A percentile compares a stretch with the other conserved stretches of the same genome.
phyloP scores from a whole-genome alignment of 2,113 vertebrate genomes.

The Dermatemys mawii region DNA sequence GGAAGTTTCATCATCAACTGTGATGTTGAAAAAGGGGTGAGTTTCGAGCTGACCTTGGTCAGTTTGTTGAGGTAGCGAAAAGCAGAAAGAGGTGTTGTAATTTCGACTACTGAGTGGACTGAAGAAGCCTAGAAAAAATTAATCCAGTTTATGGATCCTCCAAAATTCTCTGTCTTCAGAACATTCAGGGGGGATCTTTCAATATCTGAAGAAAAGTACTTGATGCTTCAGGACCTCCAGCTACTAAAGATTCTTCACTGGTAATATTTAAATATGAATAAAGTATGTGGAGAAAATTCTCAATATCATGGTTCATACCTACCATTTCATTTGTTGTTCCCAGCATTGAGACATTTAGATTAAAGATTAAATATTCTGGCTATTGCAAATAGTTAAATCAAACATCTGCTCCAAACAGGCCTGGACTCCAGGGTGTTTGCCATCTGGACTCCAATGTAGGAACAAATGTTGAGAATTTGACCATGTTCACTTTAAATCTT shows the following conservation, averaged over 20 bases:
- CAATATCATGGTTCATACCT: background rate
- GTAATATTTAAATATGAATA: background rate
- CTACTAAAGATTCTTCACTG: fast-evolving
- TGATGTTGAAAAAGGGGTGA: background rate
- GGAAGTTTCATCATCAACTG: background rate
- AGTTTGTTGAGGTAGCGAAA: background rate
- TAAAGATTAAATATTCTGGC: background rate
- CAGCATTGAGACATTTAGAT: background rate
- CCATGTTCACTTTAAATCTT: background rate
- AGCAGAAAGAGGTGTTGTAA: background rate
- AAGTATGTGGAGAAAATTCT: background rate
- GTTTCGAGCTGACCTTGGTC: fast-evolving
- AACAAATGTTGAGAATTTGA: background rate
- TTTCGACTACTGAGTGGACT: background rate
- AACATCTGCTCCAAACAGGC: background rate
- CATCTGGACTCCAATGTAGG: background rate
- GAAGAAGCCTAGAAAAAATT: background rate
- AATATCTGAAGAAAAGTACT: background rate
- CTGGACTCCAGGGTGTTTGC: background rate
- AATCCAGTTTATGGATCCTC: background rate
- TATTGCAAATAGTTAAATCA: background rate
- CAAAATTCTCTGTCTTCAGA: background rate
- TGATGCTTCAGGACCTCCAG: background rate
- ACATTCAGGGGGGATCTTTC: background rate
- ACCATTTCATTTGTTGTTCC: background rate